Evolutionary conservation across 1,140 invertebrate species (phyloP), one percentile per base, ranked within the genome.

Genomic region (Bombus fervidus): DNA sequence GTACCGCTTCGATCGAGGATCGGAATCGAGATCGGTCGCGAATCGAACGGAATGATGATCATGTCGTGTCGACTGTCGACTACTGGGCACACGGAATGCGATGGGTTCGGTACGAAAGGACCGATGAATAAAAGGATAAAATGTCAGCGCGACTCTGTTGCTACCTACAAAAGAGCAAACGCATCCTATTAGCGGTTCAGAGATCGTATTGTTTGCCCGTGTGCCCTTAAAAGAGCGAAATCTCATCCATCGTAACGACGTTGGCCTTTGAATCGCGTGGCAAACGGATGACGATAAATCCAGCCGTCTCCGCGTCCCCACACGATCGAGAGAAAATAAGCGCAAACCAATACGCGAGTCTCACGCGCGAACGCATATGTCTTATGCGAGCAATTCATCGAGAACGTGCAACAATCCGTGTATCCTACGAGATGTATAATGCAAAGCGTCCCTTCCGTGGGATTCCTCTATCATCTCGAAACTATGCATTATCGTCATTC

Each of bases 151-250:
- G 79, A 77, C 87, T 76, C 75, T 71, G 68, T 59, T 80, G 8
- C 83, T 81, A 84, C 82, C 88, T 80, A 90, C 81, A 76, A 93
- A 88, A 91, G 90, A 92, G 90, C 90, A 89, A 92, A 92, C 90
- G 93, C 91, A 94, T 93, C 93, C 91, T 91, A 92, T 93, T 93
- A 92, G 91, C 93, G 90, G 92, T 93, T 92, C 91, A 92, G 83
- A 94, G 93, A 94, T 93, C 92, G 87, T 86, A 89, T 92, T 91
- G 90, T 90, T 91, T 78, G 73, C 57, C 12, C 68, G 87, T 69
- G 86, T 90, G 87, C 90, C 89, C 90, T 90, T 91, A 91, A 90
- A 91, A 79, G 78, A 89, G 79, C 81, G 80, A 88, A 72, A 87
- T 91, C 85, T 68, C 77, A 87, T 89, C 81, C 76, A 81, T 93